phyloP scores from a whole-genome alignment of 2,888 invertebrate species.

The Himalopsyche kuldschensis region DNA sequence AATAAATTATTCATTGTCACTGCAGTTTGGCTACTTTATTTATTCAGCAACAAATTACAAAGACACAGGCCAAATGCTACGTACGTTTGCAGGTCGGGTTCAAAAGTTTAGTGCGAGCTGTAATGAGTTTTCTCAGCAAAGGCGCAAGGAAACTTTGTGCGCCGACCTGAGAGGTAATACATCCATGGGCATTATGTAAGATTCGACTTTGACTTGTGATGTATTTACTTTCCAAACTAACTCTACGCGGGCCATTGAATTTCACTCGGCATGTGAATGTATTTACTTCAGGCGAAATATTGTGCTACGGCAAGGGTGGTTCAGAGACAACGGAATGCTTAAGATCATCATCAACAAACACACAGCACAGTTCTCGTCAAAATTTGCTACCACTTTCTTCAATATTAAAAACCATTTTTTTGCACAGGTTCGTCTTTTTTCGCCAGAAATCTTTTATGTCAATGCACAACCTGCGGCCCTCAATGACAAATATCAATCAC shows the following conservation, averaged over 20 bases:
- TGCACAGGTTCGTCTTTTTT: no score
- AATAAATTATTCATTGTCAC: neutral
- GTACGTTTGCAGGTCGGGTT: neutral
- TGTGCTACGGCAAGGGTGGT: neutral
- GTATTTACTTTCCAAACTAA: slow-evolving; percentile 28
- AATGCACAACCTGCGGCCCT: no score
- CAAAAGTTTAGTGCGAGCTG: neutral
- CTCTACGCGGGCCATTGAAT: slow-evolving; percentile 6
- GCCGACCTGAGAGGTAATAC: slow-evolving; percentile 5
- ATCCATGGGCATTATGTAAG: slow-evolving; percentile 22
- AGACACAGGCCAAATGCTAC: neutral
- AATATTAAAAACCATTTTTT: no score
- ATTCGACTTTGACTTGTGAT: slow-evolving; percentile 23
- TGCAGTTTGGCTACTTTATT: neutral
- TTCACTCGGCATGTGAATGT: neutral
- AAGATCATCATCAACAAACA: neutral
- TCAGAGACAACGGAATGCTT: neutral
- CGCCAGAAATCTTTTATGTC: no score
- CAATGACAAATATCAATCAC: no score
- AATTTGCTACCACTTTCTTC: no score
- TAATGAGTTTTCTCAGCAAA: neutral
- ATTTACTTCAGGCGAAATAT: neutral
- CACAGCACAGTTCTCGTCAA: neutral
- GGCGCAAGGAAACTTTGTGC: neutral
- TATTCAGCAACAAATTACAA: slow-evolving; percentile 2